Evolutionary conservation across 2,113 vertebrate species (phyloP).

Genomic region (Anguilla rostrata): DNA sequence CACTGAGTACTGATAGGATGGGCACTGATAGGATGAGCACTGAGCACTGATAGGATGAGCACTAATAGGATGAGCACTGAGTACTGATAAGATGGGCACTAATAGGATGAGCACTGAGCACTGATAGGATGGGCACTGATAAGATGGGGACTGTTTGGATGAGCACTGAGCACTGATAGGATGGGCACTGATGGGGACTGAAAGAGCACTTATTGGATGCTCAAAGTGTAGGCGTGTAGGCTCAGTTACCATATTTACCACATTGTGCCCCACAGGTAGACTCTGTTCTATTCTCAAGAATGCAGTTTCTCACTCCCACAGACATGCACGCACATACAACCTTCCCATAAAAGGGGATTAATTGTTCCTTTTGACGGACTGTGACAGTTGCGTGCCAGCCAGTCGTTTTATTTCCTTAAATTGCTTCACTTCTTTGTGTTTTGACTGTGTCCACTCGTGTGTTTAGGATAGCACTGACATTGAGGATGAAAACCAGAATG

Average conservation of each 20-base stretch:
- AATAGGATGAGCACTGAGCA: too few relatives aligned
- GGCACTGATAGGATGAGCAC: too few relatives aligned
- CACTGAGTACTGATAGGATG: not conserved
- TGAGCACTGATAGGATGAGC: too few relatives aligned
- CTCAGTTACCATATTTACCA: not conserved
- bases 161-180: not conserved
- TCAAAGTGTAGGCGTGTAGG: too few relatives aligned
- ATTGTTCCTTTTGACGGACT: not conserved
- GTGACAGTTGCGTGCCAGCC: not conserved
- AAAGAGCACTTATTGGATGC: too few relatives aligned
- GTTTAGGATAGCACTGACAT: constrained; percentile 18
- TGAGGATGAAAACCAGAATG: not conserved
- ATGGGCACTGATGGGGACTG: too few relatives aligned
- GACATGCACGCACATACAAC: not conserved
- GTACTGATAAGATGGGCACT: too few relatives aligned
- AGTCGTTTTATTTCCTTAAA: not conserved
- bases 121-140: too few relatives aligned
- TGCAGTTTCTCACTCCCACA: not conserved
- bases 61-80: too few relatives aligned
- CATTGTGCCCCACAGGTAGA: not conserved
- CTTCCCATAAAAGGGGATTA: not conserved
- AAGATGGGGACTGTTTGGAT: too few relatives aligned
- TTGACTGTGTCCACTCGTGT: not conserved
- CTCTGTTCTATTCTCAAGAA: not conserved
- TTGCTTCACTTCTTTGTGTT: not conserved